Conservation (phyloP, 2,888 invertebrate species). For the Tetragonisca angustula region DNA sequence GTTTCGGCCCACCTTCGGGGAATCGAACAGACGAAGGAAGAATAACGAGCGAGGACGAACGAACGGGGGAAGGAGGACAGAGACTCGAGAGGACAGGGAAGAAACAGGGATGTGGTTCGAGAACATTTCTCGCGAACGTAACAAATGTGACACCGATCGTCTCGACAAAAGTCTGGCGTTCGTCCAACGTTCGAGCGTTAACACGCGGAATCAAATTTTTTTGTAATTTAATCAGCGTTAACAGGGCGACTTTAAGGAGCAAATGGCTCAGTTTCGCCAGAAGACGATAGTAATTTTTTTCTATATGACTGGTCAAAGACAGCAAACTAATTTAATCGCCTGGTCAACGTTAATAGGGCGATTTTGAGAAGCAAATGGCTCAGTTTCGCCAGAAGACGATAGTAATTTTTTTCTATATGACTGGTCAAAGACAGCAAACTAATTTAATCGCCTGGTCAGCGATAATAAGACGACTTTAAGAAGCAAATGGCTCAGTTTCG, state of each 20-base stretch:
- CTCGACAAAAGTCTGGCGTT: slow-evolving; percentile 60
- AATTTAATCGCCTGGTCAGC: too few relatives aligned
- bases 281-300: too few relatives aligned
- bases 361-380: too few relatives aligned
- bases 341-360: slow-evolving; percentile 18
- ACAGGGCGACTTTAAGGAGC: too few relatives aligned
- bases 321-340: slow-evolving; percentile 53
- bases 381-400: not conserved
- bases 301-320: too few relatives aligned
- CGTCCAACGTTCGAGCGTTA: slow-evolving; percentile 55
- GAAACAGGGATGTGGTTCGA: not conserved
- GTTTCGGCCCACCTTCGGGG: not conserved
- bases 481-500: too few relatives aligned
- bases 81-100: too few relatives aligned
- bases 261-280: too few relatives aligned
- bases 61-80: not conserved
- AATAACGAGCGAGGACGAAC: not conserved
- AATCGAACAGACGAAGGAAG: not conserved
- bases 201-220: slow-evolving; percentile 54
- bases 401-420: too few relatives aligned
- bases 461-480: too few relatives aligned
- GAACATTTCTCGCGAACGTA: slow-evolving; percentile 34
- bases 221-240: not conserved
- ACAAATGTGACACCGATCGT: slow-evolving; percentile 62
- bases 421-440: too few relatives aligned